A percentile compares a stretch with the other conserved stretches of the same genome.
Evolutionary conservation across 2,797 vertebrate species (phyloP).

Genomic region (Amniataba percoides): DNA sequence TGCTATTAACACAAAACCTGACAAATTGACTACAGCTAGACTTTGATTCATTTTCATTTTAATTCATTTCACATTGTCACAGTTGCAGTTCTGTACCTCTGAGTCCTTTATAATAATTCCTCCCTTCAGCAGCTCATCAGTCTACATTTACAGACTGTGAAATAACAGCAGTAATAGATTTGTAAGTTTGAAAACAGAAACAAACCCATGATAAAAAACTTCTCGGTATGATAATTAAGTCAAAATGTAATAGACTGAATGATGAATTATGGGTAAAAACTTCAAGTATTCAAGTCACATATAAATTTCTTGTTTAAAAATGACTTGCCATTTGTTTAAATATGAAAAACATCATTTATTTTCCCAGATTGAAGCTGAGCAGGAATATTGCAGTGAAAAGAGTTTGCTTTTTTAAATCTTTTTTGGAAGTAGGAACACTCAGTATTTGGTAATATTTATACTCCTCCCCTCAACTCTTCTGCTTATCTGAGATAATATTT

Average conservation of each 20-base stretch:
- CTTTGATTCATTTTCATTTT: background rate
- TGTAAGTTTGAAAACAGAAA: too few relatives aligned
- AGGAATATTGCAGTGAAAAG: background rate
- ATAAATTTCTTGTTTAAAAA: background rate
- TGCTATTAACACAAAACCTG: background rate
- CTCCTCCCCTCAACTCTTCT: background rate
- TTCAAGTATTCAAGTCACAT: too few relatives aligned
- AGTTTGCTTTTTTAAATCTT: background rate
- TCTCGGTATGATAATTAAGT: too few relatives aligned
- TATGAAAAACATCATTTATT: background rate
- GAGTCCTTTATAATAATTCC: background rate
- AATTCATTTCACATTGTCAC: background rate
- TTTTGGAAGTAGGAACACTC: background rate
- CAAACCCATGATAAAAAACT: too few relatives aligned
- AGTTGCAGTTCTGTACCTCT: background rate
- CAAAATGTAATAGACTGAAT: too few relatives aligned
- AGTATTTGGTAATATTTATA: background rate
- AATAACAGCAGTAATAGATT: too few relatives aligned
- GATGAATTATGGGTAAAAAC: too few relatives aligned
- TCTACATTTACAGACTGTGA: background rate
- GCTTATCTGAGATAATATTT: background rate
- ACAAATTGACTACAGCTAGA: background rate
- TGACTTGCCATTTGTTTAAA: background rate
- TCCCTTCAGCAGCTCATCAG: background rate
- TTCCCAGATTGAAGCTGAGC: background rate